Percentiles rank a stretch among this genome's conserved stretches.
These are phyloP conservation scores for Ochropleura leucogaster DNA, from an alignment of 2,888 invertebrate species.

Conservation along the genomic window DNA sequence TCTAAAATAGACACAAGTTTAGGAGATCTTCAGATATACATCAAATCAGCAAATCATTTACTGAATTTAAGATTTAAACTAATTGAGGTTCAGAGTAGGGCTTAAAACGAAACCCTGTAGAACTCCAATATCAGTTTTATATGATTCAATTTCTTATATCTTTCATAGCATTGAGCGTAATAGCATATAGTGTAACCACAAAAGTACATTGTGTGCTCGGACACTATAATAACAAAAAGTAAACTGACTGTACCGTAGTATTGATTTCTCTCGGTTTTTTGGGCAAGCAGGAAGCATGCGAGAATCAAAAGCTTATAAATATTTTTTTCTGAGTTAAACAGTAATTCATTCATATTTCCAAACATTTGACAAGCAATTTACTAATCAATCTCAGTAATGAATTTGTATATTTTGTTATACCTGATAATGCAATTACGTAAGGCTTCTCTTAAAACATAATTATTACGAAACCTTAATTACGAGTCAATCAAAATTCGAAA, in stretches of 20 bases:
- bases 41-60: neutral
- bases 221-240: neutral
- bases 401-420: constrained; percentile 34
- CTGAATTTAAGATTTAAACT: neutral
- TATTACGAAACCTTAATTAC: constrained; percentile 32
- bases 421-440: constrained; percentile 35
- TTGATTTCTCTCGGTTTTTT: neutral
- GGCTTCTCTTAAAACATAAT: constrained; percentile 23
- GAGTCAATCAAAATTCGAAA: constrained; percentile 43
- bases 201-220: neutral
- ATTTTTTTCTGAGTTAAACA: no score
- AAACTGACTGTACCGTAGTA: neutral
- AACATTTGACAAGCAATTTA: constrained; percentile 14
- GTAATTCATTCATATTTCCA: neutral
- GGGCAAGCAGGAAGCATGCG: neutral
- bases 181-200: neutral
- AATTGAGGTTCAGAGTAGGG: neutral
- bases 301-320: constrained; percentile 10
- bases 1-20: neutral
- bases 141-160: no score
- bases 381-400: constrained; percentile 22
- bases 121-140: neutral
- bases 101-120: neutral
- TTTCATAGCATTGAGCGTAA: no score
- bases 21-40: neutral